Conservation (phyloP, 2,113 vertebrate species). For the Pterophyllum scalare region DNA sequence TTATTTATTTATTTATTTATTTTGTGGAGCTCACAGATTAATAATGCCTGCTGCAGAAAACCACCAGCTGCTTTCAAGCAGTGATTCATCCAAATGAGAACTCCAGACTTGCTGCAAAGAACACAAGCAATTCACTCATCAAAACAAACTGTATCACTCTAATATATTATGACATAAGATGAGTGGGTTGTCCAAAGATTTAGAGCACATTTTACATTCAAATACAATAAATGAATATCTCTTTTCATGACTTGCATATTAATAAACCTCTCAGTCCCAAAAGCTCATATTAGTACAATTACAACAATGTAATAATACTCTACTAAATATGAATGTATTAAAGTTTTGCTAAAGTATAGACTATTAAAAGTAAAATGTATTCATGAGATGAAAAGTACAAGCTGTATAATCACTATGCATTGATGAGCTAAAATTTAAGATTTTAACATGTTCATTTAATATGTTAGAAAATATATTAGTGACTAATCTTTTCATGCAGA, state of each 20-base stretch:
- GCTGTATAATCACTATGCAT: not conserved
- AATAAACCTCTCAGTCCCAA: not conserved
- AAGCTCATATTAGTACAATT: not conserved
- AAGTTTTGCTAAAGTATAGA: not conserved
- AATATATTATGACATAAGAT: not conserved
- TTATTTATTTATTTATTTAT: not conserved
- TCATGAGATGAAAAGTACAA: not conserved
- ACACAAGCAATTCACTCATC: not conserved
- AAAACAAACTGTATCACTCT: conserved; percentile 17
- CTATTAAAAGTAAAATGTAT: not conserved
- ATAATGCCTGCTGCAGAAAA: conserved; percentile 16
- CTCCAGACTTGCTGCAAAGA: not conserved
- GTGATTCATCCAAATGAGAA: conserved; percentile 32
- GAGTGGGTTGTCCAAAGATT: not conserved
- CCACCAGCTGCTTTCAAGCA: not conserved
- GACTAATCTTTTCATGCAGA: not conserved
- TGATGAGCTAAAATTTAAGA: not conserved
- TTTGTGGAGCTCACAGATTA: conserved; percentile 3
- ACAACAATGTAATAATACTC: not conserved
- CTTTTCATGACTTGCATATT: conserved; percentile 7
- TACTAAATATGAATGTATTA: not conserved
- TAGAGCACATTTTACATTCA: conserved; percentile 14
- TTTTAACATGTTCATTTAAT: not conserved
- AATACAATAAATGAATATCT: conserved; percentile 6
- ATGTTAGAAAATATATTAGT: too few relatives aligned